Conservation (phyloP, 2,797 vertebrate genomes). For the Benthosema pterotum region DNA sequence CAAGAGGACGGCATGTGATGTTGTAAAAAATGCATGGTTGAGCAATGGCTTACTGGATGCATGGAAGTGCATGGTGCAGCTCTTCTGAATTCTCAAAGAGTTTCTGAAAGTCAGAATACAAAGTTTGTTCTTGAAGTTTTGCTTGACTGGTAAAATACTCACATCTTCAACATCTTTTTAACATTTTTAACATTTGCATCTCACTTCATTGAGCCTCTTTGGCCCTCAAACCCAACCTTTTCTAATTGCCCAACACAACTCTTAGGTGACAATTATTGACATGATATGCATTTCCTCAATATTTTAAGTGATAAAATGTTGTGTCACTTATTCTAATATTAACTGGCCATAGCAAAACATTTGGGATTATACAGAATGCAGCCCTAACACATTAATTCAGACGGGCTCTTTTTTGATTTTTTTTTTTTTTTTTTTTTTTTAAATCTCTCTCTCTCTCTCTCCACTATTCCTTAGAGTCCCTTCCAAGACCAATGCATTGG, state of each 20-base stretch:
- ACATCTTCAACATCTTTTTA: constrained; percentile 1
- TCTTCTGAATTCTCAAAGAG: constrained; percentile 15
- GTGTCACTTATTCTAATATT: too few relatives aligned
- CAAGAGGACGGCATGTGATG: not conserved
- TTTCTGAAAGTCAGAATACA: not conserved
- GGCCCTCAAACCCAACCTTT: not conserved
- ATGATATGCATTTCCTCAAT: too few relatives aligned
- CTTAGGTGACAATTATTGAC: not conserved
- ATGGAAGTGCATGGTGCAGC: constrained; percentile 35
- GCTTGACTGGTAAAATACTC: constrained; percentile 28
- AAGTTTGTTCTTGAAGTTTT: not conserved
- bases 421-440: too few relatives aligned
- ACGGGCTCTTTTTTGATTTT: too few relatives aligned
- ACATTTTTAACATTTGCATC: too few relatives aligned
- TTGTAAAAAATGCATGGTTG: constrained; percentile 48
- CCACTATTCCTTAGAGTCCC: not conserved
- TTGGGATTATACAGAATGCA: too few relatives aligned
- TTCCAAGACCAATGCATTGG: constrained; percentile 54
- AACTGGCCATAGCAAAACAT: too few relatives aligned
- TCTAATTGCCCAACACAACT: not conserved
- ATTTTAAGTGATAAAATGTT: too few relatives aligned
- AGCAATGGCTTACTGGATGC: constrained; percentile 12
- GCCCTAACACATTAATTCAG: too few relatives aligned
- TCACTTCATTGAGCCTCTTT: not conserved
- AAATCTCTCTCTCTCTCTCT: not conserved